phyloP scores from a whole-genome alignment of 2,888 invertebrate species.

The Diabrotica balteata region DNA sequence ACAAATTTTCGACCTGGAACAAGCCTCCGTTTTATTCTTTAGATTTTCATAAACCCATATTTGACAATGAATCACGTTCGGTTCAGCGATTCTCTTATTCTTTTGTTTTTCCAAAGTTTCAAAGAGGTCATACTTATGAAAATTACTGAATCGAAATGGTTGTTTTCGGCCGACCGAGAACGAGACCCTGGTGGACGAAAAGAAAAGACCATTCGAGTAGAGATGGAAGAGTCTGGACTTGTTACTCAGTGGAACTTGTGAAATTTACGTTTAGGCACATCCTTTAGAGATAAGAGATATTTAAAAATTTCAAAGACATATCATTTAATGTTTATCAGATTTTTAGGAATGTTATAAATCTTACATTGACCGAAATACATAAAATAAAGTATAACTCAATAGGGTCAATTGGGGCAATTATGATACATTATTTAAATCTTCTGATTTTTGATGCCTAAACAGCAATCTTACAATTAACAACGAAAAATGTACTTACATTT shows the following conservation, averaged over 20 bases:
- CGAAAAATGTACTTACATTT: no score
- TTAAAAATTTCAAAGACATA: no score
- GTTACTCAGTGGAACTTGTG: not conserved
- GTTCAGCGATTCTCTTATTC: conserved; percentile 7
- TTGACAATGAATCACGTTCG: conserved; percentile 15
- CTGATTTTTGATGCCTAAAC: no score
- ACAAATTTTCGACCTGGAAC: not conserved
- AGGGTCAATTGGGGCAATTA: no score
- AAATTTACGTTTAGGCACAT: not conserved
- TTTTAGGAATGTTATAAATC: no score
- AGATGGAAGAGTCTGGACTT: not conserved
- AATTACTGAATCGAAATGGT: conserved; percentile 22
- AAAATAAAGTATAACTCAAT: no score
- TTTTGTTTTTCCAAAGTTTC: conserved; percentile 10
- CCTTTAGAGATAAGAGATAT: no score
- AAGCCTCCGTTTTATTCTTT: not conserved
- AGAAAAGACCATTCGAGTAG: conserved; percentile 8
- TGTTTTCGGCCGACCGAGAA: conserved; percentile 8
- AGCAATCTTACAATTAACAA: no score
- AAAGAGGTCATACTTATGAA: conserved; percentile 21
- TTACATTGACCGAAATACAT: no score
- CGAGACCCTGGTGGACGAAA: conserved; percentile 7
- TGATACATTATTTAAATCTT: no score
- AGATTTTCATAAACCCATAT: conserved; percentile 7
- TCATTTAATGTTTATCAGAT: no score